Percentiles rank a stretch among this genome's conserved stretches.
phyloP scores from a whole-genome alignment of 1,140 invertebrate genomes.

The Wasmannia auropunctata region DNA sequence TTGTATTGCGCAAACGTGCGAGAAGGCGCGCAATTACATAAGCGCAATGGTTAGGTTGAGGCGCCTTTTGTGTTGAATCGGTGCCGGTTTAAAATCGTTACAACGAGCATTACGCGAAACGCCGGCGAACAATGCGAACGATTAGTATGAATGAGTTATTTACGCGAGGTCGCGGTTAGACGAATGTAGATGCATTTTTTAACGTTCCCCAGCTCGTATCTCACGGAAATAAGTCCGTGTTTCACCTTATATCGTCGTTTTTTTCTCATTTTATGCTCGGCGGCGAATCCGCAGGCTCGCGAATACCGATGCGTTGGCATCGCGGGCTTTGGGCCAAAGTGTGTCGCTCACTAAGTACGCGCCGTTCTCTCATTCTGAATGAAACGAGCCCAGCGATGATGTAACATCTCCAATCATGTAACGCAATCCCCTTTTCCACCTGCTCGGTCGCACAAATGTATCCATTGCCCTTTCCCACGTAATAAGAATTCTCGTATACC shows the following conservation, averaged over 20 bases:
- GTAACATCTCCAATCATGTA: constrained; percentile 10
- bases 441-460: background rate
- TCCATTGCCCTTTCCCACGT: constrained; percentile 8
- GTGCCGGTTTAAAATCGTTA: background rate
- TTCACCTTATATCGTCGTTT: background rate
- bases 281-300: background rate
- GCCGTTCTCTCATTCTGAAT: constrained; percentile 16
- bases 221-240: too few species aligned
- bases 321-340: background rate
- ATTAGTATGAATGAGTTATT: constrained; percentile 18
- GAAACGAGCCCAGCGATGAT: constrained; percentile 13
- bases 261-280: background rate
- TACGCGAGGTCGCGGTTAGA: constrained; percentile 1
- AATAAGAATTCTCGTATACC: background rate
- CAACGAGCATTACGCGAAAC: constrained; percentile 7
- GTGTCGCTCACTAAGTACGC: background rate
- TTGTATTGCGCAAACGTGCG: constrained; percentile 21
- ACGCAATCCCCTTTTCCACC: constrained; percentile 15
- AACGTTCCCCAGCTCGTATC: background rate
- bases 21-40: constrained; percentile 31
- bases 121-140: constrained; percentile 23
- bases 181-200: background rate
- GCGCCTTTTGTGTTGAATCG: constrained; percentile 35
- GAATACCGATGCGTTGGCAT: background rate
- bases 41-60: background rate